Base-by-base conservation (phyloP, 1,140 invertebrate species). In the Macrobrachium rosenbergii region DNA sequence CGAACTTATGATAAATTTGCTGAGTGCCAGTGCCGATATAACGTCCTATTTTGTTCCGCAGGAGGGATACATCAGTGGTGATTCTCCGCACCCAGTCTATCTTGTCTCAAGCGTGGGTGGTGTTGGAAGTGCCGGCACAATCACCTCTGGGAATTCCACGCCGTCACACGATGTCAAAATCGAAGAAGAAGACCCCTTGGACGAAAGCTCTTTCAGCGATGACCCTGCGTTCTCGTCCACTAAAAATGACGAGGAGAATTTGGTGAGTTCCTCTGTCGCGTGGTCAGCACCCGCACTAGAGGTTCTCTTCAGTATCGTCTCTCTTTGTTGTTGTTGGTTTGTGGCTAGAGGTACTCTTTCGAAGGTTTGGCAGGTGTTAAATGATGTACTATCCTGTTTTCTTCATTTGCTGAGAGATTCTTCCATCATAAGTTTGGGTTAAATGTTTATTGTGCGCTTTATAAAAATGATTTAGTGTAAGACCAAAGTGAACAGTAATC, bases 41-140 rank as follows among this genome's bases (percentile, higher is more conserved):
- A 63, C 14, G 5, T 16, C 14, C n/a, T 21, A 2, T 43, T 75
- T 19, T 8, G 21, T 69, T 21, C 62, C 63, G 16, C 82, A 88
- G 88, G 88, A 88, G n/a, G 88, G 88, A 12, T 88, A 85, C 82
- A 88, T 88, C 64, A 84, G 82, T 52, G 88, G 88, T 10, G 88
- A 88, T 78, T 81, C 88, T 16, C 88, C 88, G 17, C 88, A 88
- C 37, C 88, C 88, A 11, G 88, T 88, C 52, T 88, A 88, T 79
- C 78, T 88, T 37, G 88, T 88, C 60, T 88, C 88, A 5, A 85
- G 82, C 23, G 88, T 88, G 19, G 88, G 88, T 23, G 88, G 88
- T 5, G 7, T 88, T 28, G 88, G 62, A 16, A 64, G 60, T 11
- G 28, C 45, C 23, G 76, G 69, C 21, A 37, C n/a, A 14, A 2